Evolutionary conservation across 2,113 vertebrate species (phyloP).

Genomic region (Jaculus jaculus): DNA sequence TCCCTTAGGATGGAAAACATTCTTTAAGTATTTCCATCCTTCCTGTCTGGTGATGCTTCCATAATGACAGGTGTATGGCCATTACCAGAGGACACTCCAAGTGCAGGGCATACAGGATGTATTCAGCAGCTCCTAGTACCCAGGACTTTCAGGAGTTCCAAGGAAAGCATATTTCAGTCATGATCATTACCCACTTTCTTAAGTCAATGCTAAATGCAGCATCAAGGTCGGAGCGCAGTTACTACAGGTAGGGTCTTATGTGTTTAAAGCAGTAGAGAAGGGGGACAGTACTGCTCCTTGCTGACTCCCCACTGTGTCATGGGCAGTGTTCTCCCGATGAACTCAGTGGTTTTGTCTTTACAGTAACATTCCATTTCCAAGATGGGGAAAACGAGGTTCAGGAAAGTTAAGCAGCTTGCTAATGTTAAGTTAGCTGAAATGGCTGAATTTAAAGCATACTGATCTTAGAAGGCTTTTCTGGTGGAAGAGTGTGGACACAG

Average conservation of each 20-base stretch:
- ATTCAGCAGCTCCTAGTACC: background rate
- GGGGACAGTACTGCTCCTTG: background rate
- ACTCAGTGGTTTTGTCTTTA: background rate
- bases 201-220: background rate
- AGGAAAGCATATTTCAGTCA: background rate
- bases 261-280: background rate
- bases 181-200: background rate
- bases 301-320: background rate
- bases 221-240: background rate
- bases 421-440: background rate
- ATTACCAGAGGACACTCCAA: no score
- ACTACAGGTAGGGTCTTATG: background rate
- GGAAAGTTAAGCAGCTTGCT: background rate
- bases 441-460: background rate
- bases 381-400: background rate
- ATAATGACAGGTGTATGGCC: no score
- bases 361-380: background rate
- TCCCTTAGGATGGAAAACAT: background rate
- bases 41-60: background rate
- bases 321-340: background rate
- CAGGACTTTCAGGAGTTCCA: background rate
- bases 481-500: accelerated
- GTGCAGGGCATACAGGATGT: accelerated
- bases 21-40: background rate
- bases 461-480: no score